These are phyloP conservation scores for Cyprinus carpio DNA, from an alignment of 2,113 vertebrate genomes.

Conservation along the genomic window DNA sequence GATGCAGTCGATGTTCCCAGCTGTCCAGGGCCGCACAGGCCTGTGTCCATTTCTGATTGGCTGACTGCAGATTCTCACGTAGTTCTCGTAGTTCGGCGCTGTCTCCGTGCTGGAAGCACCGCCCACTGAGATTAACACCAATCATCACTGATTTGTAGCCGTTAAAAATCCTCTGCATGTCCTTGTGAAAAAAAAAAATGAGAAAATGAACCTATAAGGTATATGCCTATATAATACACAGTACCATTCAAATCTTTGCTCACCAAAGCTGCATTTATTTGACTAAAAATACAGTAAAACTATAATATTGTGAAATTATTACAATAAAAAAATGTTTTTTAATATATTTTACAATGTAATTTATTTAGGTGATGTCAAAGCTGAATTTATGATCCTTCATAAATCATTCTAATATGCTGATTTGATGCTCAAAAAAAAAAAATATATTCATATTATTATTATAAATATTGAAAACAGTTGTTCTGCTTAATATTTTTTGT, in stretches of 20 bases:
- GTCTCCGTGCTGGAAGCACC: constrained; percentile 74
- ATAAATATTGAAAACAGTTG: too few relatives aligned
- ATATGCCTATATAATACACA: not conserved
- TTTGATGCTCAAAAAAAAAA: too few relatives aligned
- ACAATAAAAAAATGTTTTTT: not conserved
- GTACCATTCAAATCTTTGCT: not conserved
- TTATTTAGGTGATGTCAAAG: too few relatives aligned
- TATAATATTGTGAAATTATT: not conserved
- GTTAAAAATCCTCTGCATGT: constrained; percentile 82
- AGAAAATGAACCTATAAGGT: not conserved
- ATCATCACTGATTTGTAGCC: constrained; percentile 85
- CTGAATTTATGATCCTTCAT: too few relatives aligned
- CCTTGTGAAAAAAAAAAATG: constrained; percentile 66
- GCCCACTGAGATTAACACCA: constrained; percentile 79
- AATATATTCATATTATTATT: too few relatives aligned
- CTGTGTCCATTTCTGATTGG: constrained; percentile 83
- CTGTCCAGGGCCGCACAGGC: constrained; percentile 72
- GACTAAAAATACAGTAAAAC: not conserved
- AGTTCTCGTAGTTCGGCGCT: constrained; percentile 76
- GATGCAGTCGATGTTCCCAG: constrained; percentile 80
- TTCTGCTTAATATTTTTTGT: too few relatives aligned
- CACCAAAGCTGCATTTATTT: too few relatives aligned
- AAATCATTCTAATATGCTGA: too few relatives aligned
- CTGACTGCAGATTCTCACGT: constrained; percentile 72
- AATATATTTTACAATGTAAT: too few relatives aligned